Percentiles rank a stretch among this genome's conserved stretches.
Conservation (phyloP, 2,113 vertebrate species). For the Lampris incognitus region DNA sequence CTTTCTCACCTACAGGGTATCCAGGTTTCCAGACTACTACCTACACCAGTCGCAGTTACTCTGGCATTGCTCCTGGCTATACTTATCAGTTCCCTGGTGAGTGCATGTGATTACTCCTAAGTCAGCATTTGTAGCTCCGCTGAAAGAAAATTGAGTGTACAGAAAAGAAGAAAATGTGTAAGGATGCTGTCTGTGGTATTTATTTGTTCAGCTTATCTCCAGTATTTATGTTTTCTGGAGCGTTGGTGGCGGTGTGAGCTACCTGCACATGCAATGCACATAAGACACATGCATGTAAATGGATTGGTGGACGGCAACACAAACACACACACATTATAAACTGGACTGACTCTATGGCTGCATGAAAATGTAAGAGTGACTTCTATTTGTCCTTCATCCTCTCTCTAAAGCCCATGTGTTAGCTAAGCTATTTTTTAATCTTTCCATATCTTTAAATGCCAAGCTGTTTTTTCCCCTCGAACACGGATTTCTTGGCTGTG, state of each 20-base stretch:
- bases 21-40: slow-evolving; percentile 95
- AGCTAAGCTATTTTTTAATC: background rate
- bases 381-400: slow-evolving; percentile 1
- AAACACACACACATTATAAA: background rate
- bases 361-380: slow-evolving; percentile 39
- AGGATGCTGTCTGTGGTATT: slow-evolving; percentile 22
- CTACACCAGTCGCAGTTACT: slow-evolving; percentile 94
- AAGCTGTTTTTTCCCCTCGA: background rate
- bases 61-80: slow-evolving; percentile 93
- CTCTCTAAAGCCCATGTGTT: background rate
- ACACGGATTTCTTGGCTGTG: background rate
- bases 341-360: slow-evolving; percentile 24
- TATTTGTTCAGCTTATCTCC: slow-evolving; percentile 27
- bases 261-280: background rate
- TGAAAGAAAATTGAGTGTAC: background rate
- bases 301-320: background rate
- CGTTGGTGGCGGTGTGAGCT: background rate
- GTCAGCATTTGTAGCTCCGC: background rate
- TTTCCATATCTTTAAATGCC: background rate
- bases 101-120: slow-evolving; percentile 27
- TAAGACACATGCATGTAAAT: background rate
- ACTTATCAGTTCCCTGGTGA: slow-evolving; percentile 97
- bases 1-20: slow-evolving; percentile 83
- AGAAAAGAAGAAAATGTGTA: slow-evolving; percentile 9
- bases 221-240: background rate